phyloP scores from a whole-genome alignment of 2,113 vertebrate genomes.

The Pangasianodon gigas region DNA sequence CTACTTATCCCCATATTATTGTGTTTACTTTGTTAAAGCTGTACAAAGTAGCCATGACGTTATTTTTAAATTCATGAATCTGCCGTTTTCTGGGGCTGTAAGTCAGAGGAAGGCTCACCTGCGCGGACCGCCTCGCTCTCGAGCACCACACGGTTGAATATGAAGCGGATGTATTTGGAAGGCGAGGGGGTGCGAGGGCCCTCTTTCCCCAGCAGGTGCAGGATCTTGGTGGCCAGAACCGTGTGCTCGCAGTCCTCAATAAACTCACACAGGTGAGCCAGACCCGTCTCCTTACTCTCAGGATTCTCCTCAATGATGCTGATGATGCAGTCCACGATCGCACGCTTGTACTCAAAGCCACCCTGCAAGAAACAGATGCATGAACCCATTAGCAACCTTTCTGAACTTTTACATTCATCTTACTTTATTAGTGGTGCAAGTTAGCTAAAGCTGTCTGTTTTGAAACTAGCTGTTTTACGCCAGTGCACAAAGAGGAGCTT shows the following conservation, averaged over 20 bases:
- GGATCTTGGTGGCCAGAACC: slow-evolving; percentile 94
- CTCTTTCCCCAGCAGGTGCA: slow-evolving; percentile 94
- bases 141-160: slow-evolving; percentile 96
- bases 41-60: not conserved
- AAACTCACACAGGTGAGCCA: slow-evolving; percentile 97
- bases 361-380: slow-evolving; percentile 72
- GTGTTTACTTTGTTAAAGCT: not conserved
- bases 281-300: slow-evolving; percentile 90
- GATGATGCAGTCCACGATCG: slow-evolving; percentile 97
- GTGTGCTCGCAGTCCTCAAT: slow-evolving; percentile 99
- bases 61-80: not conserved
- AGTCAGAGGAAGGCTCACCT: slow-evolving; percentile 70
- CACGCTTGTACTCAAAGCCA: slow-evolving; percentile 97
- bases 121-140: slow-evolving; percentile 95
- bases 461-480: not conserved
- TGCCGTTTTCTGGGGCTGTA: not conserved
- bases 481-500: not conserved
- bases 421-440: not conserved
- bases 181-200: slow-evolving; percentile 88
- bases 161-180: slow-evolving; percentile 98
- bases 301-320: slow-evolving; percentile 96
- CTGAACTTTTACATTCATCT: not conserved
- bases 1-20: not conserved
- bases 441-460: not conserved
- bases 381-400: not conserved